These are phyloP conservation scores for Actinostola sp. DNA, from an alignment of 92 coral and sea anemone genomes.

Conservation along the genomic window DNA sequence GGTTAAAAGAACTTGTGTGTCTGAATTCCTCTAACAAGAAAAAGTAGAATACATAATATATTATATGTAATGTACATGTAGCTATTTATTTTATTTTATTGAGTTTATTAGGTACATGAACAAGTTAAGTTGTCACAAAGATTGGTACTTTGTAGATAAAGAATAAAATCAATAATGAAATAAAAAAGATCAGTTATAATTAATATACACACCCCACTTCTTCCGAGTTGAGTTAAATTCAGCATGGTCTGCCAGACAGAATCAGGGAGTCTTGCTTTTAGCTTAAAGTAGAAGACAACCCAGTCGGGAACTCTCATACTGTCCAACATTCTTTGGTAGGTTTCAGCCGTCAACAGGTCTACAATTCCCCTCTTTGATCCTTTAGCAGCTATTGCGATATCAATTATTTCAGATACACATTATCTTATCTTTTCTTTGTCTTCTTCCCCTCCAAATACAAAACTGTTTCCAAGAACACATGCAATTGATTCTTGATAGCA, in stretches of 20 bases:
- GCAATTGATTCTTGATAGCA: conserved; percentile 32
- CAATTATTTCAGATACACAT: conserved; percentile 26
- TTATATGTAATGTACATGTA: no score
- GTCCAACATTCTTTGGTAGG: conserved; percentile 15
- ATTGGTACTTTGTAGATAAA: no score
- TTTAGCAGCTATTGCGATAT: conserved; percentile 42
- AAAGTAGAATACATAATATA: no score
- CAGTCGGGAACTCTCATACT: conserved; percentile 66
- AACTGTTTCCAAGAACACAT: conserved; percentile 46
- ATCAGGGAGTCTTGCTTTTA: conserved; percentile 51
- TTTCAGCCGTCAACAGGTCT: conserved; percentile 40
- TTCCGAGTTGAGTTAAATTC: conserved; percentile 15
- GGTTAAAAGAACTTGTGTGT: conserved; percentile 34
- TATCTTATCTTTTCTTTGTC: conserved; percentile 28
- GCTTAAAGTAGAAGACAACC: conserved; percentile 54
- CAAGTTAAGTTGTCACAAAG: no score
- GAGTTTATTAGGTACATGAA: no score
- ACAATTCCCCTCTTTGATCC: conserved; percentile 44
- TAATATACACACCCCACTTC: conserved; percentile 5
- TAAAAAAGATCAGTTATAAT: no score
- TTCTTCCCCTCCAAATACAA: conserved; percentile 21
- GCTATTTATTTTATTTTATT: no score
- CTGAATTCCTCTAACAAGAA: conserved; percentile 23
- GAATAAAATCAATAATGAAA: no score
- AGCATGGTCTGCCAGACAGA: conserved; percentile 57